Base-by-base conservation (phyloP, 2,888 invertebrate genomes). In the Sepioteuthis lessoniana region DNA sequence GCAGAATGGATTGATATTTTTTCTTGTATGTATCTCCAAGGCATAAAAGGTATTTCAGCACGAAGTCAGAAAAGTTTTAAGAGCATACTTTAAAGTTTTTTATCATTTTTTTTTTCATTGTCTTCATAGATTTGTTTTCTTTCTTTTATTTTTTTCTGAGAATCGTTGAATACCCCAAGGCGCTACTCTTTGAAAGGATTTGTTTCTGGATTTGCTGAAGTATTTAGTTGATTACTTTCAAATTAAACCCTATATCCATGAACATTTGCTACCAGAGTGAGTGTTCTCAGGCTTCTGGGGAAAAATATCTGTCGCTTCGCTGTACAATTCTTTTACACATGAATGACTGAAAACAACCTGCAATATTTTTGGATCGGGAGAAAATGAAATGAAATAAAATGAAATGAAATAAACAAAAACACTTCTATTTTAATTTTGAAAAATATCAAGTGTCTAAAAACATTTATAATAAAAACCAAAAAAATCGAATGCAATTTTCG, bases 141-240 rank as follows among this genome's bases (percentile, higher is more conserved):
- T 55, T 55, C 25, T 25, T 55, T 3, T n/a, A n/a, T 10, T 0
- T n/a, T 10, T 76, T n/a, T 76, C 16, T n/a, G 13, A 16, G 13
- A 35, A 76, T 76, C 76, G n/a, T 3, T 76, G 76, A 76, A 35
- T 35, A n/a, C n/a, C 76, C 76, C 2, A 35, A 76, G n/a, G 76
- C n/a, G n/a, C 0, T 0, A 35, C 16, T 13, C 19, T 76, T 76
- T 16, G 19, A 76, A 76, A 55, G 25, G 28, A 55, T 55, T 5
- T 25, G 55, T 55, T 76, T 76, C n/a, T 76, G 76, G n/a, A 76
- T 76, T 35, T 16, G 76, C 35, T 76, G n/a, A 76, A 76, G 76
- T 76, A 76, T n/a, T 76, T 76, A n/a, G 76, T 76, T 35, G 76
- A 76, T 76, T 76, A 76, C 76, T 76, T 76, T 76, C n/a, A 76